Evolutionary conservation across 2,113 vertebrate species (phyloP).

Genomic region (Lepus timidus): DNA sequence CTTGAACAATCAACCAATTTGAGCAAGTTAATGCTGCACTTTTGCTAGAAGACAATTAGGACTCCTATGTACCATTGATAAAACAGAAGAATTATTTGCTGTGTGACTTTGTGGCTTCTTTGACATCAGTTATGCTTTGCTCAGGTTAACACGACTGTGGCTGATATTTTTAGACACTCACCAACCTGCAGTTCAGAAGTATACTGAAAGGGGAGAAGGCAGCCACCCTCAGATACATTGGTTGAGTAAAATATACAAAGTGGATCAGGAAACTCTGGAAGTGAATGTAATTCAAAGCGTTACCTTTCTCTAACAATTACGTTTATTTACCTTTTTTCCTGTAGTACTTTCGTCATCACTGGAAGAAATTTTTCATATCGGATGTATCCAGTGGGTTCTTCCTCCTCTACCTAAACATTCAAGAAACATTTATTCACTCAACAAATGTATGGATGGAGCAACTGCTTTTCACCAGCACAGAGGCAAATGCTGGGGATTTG

Average conservation of each 20-base stretch:
- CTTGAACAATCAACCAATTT: not conserved
- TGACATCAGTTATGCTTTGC: not conserved
- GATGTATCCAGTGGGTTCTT: slow-evolving; percentile 92
- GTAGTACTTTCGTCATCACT: slow-evolving; percentile 92
- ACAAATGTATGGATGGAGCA: not conserved
- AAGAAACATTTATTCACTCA: slow-evolving; percentile 53
- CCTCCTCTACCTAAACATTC: slow-evolving; percentile 92
- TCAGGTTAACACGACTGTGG: not conserved
- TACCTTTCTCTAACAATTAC: slow-evolving; percentile 23
- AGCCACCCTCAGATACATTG: not conserved
- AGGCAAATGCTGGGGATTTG: not conserved
- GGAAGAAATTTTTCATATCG: slow-evolving; percentile 94
- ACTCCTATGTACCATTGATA: slow-evolving; percentile 13
- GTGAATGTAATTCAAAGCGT: not conserved
- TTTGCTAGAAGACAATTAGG: slow-evolving; percentile 34
- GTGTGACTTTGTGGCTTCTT: not conserved
- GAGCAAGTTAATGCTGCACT: not conserved
- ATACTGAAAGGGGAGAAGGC: slow-evolving; percentile 5
- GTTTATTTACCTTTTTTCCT: slow-evolving; percentile 90
- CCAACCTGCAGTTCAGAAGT: not conserved
- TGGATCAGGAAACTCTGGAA: not conserved
- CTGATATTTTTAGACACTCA: slow-evolving; percentile 21
- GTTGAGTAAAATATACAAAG: not conserved
- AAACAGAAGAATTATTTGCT: slow-evolving; percentile 40
- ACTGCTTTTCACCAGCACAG: not conserved